Percentiles rank a stretch among this genome's conserved stretches.
Evolutionary conservation across 2,113 vertebrate genomes (phyloP).

Genomic region (Gadus macrocephalus): DNA sequence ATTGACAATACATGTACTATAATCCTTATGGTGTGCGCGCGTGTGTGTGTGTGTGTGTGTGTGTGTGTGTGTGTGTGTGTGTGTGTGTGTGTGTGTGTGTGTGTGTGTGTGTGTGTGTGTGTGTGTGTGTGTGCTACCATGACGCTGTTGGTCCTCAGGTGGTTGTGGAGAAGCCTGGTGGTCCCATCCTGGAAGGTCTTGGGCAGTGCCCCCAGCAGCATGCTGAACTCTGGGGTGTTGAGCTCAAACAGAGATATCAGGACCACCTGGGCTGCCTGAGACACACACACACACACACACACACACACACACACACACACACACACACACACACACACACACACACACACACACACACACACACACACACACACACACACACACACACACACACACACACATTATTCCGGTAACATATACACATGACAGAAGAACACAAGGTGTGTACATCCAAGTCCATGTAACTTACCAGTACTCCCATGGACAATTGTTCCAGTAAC

Average conservation of each 20-base stretch:
- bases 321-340: neutral
- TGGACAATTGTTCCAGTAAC: too few species aligned
- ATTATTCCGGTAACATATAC: neutral
- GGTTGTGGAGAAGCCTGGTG: conserved; percentile 91
- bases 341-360: conserved; percentile 10
- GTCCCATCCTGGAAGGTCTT: conserved; percentile 97
- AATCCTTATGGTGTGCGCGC: neutral
- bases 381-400: neutral
- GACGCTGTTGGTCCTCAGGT: conserved; percentile 85
- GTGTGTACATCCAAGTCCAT: too few species aligned
- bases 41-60: neutral
- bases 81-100: too few species aligned
- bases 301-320: conserved; percentile 1
- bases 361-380: conserved; percentile 4
- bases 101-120: neutral
- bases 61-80: neutral
- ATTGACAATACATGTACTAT: too few species aligned
- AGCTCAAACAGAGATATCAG: conserved; percentile 92
- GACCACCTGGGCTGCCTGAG: conserved; percentile 88
- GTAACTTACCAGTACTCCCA: too few species aligned
- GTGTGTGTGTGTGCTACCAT: conserved; percentile 56
- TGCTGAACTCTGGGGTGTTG: conserved; percentile 95
- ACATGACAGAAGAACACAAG: neutral
- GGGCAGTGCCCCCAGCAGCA: conserved; percentile 90
- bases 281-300: conserved; percentile 22